Conservation (phyloP, 2,113 vertebrate species). For the Lichenostomus cassidix region DNA sequence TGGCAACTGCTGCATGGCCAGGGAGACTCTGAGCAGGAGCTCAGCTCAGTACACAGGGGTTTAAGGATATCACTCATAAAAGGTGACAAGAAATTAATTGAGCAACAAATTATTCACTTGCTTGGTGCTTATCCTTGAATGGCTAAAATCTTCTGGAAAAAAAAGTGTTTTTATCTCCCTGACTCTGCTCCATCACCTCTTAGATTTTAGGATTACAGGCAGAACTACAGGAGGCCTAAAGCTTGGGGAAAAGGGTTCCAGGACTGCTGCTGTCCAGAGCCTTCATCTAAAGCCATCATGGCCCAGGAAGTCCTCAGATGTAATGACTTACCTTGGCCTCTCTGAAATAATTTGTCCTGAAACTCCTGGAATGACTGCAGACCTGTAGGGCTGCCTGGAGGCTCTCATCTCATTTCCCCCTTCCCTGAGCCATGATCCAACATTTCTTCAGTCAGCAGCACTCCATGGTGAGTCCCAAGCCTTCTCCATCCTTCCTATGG, state of each 20-base stretch:
- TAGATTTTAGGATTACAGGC: not conserved
- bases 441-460: not conserved
- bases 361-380: not conserved
- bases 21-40: not conserved
- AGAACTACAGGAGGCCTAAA: not conserved
- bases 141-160: not conserved
- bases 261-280: not conserved
- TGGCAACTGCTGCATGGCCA: not conserved
- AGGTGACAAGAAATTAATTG: not conserved
- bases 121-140: fast-evolving
- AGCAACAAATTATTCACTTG: not conserved
- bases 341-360: not conserved
- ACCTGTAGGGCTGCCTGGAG: not conserved
- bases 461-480: not conserved
- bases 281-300: not conserved
- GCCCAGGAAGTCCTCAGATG: not conserved
- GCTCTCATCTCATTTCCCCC: fast-evolving
- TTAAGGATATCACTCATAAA: not conserved
- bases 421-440: not conserved
- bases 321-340: not conserved
- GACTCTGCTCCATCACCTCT: not conserved
- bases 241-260: not conserved
- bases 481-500: not conserved
- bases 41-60: fast-evolving
- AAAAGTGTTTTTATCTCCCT: not conserved